Percentiles rank a stretch among this genome's conserved stretches.
Conservation (phyloP, 2,113 vertebrate species). For the Suricata suricatta region DNA sequence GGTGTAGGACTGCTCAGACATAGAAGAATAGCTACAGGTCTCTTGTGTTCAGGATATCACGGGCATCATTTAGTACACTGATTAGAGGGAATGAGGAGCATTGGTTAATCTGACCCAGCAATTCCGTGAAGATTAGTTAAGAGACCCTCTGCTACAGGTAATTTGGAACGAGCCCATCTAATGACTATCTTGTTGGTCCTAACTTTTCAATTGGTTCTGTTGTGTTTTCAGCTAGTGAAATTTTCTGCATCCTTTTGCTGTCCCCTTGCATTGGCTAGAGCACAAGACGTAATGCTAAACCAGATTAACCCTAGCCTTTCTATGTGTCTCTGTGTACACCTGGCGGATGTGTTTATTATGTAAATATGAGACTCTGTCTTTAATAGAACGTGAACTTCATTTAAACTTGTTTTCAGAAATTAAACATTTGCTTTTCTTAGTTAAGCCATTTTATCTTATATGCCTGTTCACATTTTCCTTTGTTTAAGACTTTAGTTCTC, state of each 20-base stretch:
- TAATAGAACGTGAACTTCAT: background rate
- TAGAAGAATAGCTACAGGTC: rapidly evolving
- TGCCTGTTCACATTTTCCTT: background rate
- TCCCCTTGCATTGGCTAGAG: background rate
- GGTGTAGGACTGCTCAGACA: background rate
- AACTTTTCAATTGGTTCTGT: background rate
- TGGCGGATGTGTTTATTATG: background rate
- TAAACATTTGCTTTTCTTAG: background rate
- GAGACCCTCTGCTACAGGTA: background rate
- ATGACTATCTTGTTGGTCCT: background rate
- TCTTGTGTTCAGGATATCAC: rapidly evolving
- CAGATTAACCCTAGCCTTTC: background rate
- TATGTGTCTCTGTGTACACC: background rate
- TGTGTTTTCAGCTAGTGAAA: background rate
- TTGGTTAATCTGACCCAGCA: background rate
- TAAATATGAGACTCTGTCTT: background rate
- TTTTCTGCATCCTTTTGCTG: background rate
- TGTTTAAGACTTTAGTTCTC: background rate
- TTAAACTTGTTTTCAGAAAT: background rate
- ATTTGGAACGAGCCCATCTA: background rate
- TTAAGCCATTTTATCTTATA: background rate
- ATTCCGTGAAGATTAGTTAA: background rate
- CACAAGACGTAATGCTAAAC: background rate
- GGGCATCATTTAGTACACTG: too few relatives aligned
- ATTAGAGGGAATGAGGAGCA: background rate